phyloP scores from a whole-genome alignment of 92 coral and sea anemone species.

The Actinernus sp. region DNA sequence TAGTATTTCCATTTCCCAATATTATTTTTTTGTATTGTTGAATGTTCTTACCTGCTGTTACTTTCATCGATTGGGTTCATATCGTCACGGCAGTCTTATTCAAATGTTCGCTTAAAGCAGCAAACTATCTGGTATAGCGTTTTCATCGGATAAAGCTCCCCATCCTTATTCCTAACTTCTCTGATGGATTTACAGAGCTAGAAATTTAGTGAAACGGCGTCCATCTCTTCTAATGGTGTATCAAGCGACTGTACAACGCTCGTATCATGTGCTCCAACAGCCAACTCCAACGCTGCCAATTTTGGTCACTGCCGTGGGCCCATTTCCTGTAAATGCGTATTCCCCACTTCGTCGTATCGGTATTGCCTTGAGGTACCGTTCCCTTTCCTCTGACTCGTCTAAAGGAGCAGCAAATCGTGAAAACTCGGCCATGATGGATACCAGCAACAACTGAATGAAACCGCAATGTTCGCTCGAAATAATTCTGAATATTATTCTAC shows the following conservation, averaged over 20 bases:
- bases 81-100: neutral
- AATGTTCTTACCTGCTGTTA: neutral
- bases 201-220: neutral
- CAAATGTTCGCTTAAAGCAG: neutral
- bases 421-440: too few relatives aligned
- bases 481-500: too few relatives aligned
- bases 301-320: neutral
- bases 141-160: neutral
- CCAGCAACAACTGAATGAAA: too few relatives aligned
- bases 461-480: too few relatives aligned
- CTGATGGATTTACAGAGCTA: neutral
- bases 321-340: neutral
- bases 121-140: neutral
- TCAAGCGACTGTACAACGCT: neutral
- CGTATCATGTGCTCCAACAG: neutral
- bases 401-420: too few relatives aligned
- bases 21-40: too few relatives aligned
- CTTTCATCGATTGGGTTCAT: neutral
- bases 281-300: neutral
- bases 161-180: neutral
- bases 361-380: neutral
- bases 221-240: slow-evolving; percentile 1
- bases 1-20: too few relatives aligned
- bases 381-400: too few relatives aligned
- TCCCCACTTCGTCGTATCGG: neutral